Conservation (phyloP, 92 coral and sea anemone genomes). For the Zoanthus sansibaricus region DNA sequence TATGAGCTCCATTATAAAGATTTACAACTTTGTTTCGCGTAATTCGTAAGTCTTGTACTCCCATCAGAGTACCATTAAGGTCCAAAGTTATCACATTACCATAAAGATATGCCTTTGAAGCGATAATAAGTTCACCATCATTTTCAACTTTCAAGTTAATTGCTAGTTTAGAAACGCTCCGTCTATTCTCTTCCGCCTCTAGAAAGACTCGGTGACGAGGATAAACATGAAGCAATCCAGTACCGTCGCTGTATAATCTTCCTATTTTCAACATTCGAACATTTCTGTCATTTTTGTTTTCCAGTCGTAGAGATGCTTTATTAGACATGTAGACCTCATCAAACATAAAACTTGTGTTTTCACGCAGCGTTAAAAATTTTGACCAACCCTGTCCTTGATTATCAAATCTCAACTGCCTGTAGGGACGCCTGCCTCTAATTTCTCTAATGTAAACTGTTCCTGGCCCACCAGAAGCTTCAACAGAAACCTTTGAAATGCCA, state of each 20-base stretch:
- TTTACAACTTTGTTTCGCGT: conserved; percentile 62
- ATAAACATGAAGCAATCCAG: conserved; percentile 65
- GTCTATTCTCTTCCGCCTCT: conserved; percentile 33
- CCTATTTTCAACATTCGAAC: conserved; percentile 41
- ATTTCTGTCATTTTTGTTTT: conserved; percentile 36
- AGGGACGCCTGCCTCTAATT: conserved; percentile 51
- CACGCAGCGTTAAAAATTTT: conserved; percentile 61
- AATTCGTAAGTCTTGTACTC: conserved; percentile 62
- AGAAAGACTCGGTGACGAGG: conserved; percentile 52
- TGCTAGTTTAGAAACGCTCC: conserved; percentile 51
- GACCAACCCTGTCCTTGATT: conserved; percentile 63
- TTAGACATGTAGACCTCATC: conserved; percentile 59
- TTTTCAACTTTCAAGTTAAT: conserved; percentile 63
- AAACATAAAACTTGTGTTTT: conserved; percentile 45
- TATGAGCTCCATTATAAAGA: conserved; percentile 56
- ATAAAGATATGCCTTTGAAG: conserved; percentile 52
- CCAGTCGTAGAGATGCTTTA: conserved; percentile 64
- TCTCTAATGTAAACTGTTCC: conserved; percentile 70
- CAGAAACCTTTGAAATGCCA: conserved; percentile 40
- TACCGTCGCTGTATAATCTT: conserved; percentile 60
- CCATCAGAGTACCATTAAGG: conserved; percentile 69
- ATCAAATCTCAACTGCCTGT: conserved; percentile 59
- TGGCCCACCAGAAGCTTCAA: conserved; percentile 61
- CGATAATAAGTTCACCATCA: conserved; percentile 59
- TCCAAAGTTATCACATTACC: conserved; percentile 57